Percentiles rank a stretch among this genome's conserved stretches.
Evolutionary conservation across 2,113 vertebrate genomes (phyloP).

Genomic region (Leptosomus discolor): DNA sequence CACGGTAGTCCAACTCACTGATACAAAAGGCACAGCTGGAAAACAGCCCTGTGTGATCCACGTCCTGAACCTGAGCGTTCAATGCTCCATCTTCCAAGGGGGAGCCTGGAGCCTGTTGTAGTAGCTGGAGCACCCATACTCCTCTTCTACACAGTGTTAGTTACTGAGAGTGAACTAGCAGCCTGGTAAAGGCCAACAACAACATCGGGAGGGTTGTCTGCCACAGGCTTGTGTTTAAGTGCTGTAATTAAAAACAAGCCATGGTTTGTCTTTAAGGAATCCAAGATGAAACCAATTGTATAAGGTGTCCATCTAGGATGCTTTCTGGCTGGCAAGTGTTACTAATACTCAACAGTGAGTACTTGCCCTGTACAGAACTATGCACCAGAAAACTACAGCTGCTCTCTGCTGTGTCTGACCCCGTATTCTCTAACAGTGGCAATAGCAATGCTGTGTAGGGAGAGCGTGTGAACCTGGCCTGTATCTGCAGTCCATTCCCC

Average conservation of each 20-base stretch:
- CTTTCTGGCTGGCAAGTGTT: background rate
- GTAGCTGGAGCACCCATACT: background rate
- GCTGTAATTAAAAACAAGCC: background rate
- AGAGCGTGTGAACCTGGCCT: background rate
- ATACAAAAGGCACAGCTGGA: background rate
- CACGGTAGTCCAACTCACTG: background rate
- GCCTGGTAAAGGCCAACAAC: background rate
- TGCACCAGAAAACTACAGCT: background rate
- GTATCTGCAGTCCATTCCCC: background rate
- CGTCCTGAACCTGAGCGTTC: background rate
- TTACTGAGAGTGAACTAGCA: background rate
- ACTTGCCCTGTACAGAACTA: background rate
- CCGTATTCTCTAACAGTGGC: accelerated
- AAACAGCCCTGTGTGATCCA: background rate
- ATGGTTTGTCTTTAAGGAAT: background rate
- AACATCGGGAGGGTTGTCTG: background rate
- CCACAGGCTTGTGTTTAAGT: background rate
- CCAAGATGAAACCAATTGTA: background rate
- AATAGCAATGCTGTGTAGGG: background rate
- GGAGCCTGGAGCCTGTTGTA: background rate
- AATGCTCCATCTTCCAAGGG: accelerated
- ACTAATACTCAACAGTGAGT: no score
- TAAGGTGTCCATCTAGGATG: background rate
- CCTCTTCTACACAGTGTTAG: background rate
- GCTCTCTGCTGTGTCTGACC: background rate